Percentiles rank a stretch among this genome's conserved stretches.
Conservation (phyloP, 2,113 vertebrate genomes). For the Microcebus jonahi region DNA sequence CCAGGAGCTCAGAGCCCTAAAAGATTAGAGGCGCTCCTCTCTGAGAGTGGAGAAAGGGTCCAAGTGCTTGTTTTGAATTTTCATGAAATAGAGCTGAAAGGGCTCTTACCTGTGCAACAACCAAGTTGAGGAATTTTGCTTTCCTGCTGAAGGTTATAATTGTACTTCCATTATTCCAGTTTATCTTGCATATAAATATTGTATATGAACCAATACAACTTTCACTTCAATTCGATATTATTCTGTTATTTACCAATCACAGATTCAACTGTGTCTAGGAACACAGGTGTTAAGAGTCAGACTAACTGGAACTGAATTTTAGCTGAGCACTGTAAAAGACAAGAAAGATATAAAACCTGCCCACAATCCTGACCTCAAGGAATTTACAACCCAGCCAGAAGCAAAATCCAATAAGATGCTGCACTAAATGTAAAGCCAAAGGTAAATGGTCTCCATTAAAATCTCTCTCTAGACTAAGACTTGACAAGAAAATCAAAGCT, state of each 20-base stretch:
- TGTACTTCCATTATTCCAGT: background rate
- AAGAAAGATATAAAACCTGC: background rate
- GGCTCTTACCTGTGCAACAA: background rate
- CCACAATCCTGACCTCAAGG: background rate
- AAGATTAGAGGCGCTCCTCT: background rate
- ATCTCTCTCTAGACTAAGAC: background rate
- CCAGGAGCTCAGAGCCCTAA: background rate
- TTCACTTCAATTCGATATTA: background rate
- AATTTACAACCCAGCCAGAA: background rate
- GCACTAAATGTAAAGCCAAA: background rate
- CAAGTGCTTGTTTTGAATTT: background rate
- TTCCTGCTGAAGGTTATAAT: background rate
- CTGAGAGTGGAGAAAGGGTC: accelerated
- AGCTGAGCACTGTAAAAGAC: background rate
- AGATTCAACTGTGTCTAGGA: background rate
- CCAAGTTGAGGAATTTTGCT: background rate
- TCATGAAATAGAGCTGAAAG: background rate
- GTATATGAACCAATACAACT: background rate
- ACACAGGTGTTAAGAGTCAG: background rate
- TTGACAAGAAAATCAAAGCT: background rate
- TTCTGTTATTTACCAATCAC: background rate
- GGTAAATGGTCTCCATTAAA: background rate
- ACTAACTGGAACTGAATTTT: background rate
- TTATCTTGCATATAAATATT: background rate
- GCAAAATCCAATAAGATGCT: background rate